Base-by-base conservation (phyloP, 64 coral and sea anemone genomes). In the Pocillopora damicornis region DNA sequence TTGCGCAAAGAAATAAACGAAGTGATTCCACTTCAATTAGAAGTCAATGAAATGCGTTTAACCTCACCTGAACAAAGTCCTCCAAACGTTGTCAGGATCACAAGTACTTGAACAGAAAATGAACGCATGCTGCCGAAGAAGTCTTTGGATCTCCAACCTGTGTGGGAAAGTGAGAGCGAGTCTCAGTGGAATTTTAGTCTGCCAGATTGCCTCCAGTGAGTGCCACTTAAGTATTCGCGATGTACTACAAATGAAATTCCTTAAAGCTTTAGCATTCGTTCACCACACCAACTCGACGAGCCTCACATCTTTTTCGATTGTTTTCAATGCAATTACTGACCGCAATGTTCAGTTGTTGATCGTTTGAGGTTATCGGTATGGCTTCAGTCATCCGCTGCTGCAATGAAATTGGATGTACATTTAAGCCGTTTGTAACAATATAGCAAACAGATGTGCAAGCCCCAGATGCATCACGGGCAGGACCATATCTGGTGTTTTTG, bases 251-350 rank as follows among this genome's bases (percentile, higher is more conserved):
- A 64, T 18, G 35, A 10, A 57, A 57, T 51, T 18, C 64, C 9
- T 58, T 9, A 57, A 72, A 57, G 10, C 81, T 56, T 73, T 65
- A 72, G 71, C 63, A 81, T 60, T n/a, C 81, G 35, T 38, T 42
- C 17, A 37, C 11, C 26, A 26, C 16, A 25, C 16, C n/a, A 13
- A 10, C 1, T 85, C 61, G 57, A 77, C 57, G 75, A 79, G 51
- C 59, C 17, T 12, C 25, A 59, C 64, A 11, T 38, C 37, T 77
- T 56, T 76, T 17, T 37, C 17, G 61, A 72, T 57, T 71, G 65
- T 71, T 71, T 71, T 25, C n/a, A 72, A 84, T 13, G 34, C 81
- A 84, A 84, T 84, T 72, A 84, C 18, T 65, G n/a, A 66, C 79
- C 61, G 57, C 81, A 57, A 71, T 66, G 15, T 45, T 42, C 9